Percentiles rank a stretch among this genome's conserved stretches.
These are phyloP conservation scores for Muscina levida DNA, from an alignment of 2,888 invertebrate species.

Conservation along the genomic window DNA sequence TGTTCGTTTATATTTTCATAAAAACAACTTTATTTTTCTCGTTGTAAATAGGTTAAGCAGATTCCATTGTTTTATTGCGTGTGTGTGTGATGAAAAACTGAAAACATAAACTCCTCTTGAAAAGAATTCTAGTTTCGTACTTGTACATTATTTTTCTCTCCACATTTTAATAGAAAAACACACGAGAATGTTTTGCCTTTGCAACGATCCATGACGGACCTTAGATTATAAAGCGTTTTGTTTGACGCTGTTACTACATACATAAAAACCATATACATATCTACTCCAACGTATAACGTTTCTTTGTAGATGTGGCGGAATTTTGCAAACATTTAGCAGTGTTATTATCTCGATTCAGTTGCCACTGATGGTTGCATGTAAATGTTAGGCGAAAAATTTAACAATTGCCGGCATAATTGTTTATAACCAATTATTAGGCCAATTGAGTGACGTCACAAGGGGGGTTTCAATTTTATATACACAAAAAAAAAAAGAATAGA, in stretches of 20 bases:
- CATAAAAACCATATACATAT: conserved; percentile 10
- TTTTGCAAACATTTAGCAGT: conserved; percentile 10
- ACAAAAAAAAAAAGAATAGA: too few species aligned
- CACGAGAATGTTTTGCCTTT: conserved; percentile 49
- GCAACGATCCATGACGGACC: conserved; percentile 51
- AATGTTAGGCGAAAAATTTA: not conserved
- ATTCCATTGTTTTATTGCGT: not conserved
- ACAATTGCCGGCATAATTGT: conserved; percentile 10
- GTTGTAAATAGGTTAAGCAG: not conserved
- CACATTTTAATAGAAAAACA: conserved; percentile 44
- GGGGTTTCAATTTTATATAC: too few species aligned
- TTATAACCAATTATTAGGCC: too few species aligned
- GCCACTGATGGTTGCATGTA: not conserved
- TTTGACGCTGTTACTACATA: too few species aligned
- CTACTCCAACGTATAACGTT: too few species aligned
- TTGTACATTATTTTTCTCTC: conserved; percentile 3
- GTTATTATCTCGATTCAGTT: not conserved
- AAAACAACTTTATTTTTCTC: too few species aligned
- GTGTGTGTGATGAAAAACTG: not conserved
- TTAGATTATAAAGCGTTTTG: too few species aligned
- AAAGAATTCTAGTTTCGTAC: conserved; percentile 49
- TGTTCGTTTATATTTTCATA: too few species aligned
- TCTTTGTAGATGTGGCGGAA: not conserved
- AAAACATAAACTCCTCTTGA: not conserved
- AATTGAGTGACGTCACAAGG: too few species aligned